phyloP scores from a whole-genome alignment of 2,888 invertebrate genomes.

The Tethea ocularis region DNA sequence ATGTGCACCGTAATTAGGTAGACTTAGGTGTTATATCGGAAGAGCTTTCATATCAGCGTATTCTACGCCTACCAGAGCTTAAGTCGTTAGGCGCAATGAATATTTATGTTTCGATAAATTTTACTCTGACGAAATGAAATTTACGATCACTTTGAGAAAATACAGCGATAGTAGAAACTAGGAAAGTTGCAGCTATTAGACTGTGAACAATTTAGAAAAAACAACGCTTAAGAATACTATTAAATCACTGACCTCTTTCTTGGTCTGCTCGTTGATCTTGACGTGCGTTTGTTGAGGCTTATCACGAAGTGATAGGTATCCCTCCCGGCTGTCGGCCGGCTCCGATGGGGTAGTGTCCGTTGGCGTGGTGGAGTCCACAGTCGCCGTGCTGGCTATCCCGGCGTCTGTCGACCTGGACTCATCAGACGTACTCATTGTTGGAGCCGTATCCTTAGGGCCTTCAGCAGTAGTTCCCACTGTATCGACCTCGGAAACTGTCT shows the following conservation, averaged over 20 bases:
- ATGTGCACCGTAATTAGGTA: constrained; percentile 41
- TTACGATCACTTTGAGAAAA: constrained; percentile 57
- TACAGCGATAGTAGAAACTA: constrained; percentile 47
- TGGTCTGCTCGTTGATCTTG: constrained; percentile 81
- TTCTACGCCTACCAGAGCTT: constrained; percentile 31
- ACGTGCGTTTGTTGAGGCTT: constrained; percentile 78
- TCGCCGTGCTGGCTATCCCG: constrained; percentile 63
- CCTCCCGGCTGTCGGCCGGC: constrained; percentile 76
- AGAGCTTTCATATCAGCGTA: constrained; percentile 42
- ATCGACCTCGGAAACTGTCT: constrained; percentile 69
- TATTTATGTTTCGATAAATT: constrained; percentile 48
- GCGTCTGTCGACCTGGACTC: constrained; percentile 66
- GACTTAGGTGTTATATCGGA: constrained; percentile 38
- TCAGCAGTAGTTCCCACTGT: constrained; percentile 65
- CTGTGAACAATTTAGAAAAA: constrained; percentile 70
- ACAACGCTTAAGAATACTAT: constrained; percentile 51
- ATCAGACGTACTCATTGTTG: constrained; percentile 63
- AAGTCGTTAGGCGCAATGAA: constrained; percentile 30
- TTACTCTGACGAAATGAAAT: constrained; percentile 48
- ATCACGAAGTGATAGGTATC: constrained; percentile 77
- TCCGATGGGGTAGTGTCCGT: constrained; percentile 67
- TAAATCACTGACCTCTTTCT: constrained; percentile 82
- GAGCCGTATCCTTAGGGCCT: constrained; percentile 57
- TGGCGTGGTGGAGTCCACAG: constrained; percentile 62
- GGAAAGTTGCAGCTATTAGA: constrained; percentile 71